Conservation (phyloP, 1,140 invertebrate species). For the Metopolophium dirhodum region DNA sequence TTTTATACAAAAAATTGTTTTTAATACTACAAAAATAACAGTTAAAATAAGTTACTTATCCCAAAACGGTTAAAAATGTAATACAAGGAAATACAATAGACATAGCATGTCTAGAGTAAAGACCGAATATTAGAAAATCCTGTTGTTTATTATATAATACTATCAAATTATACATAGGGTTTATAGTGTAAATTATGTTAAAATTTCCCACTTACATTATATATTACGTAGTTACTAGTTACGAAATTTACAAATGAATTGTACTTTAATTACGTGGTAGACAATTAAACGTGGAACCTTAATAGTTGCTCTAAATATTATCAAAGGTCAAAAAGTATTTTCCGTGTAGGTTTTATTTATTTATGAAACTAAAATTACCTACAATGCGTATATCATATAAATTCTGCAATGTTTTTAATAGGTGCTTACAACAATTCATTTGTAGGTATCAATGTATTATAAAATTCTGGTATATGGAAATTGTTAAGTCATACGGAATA, state of each 20-base stretch:
- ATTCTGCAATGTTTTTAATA: not conserved
- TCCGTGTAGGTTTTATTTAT: not conserved
- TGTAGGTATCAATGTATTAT: not conserved
- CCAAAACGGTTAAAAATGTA: not conserved
- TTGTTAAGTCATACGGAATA: not conserved
- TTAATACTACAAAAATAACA: not conserved
- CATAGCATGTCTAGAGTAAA: too few relatives aligned
- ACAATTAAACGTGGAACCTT: not conserved
- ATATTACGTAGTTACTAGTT: not conserved
- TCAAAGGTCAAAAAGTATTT: not conserved
- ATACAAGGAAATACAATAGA: not conserved
- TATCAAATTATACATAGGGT: not conserved
- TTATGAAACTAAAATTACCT: not conserved
- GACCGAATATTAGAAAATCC: too few relatives aligned
- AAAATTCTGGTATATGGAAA: not conserved
- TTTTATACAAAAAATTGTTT: not conserved
- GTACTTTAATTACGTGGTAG: not conserved
- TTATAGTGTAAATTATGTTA: not conserved
- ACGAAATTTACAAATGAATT: too few relatives aligned
- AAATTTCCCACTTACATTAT: not conserved
- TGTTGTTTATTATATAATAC: not conserved
- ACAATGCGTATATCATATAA: not conserved
- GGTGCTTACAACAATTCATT: not conserved
- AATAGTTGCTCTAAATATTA: slow-evolving; percentile 3
- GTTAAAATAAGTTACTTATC: not conserved